phyloP scores from a whole-genome alignment of 2,888 invertebrate species.

The Pyrocoelia pectoralis region DNA sequence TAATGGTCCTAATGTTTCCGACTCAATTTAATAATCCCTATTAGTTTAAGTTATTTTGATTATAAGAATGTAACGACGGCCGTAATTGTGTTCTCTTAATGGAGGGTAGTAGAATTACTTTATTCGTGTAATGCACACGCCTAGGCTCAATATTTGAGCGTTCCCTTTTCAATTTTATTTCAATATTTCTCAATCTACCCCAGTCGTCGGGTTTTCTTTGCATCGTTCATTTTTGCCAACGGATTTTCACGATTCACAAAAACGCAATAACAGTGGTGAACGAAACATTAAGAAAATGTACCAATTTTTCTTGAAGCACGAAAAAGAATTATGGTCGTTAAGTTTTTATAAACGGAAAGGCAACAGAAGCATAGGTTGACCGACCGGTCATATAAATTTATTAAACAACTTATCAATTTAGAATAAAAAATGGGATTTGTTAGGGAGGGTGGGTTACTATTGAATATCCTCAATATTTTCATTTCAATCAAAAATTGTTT shows the following conservation, averaged over 20 bases:
- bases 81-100: background rate
- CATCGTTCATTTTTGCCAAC: constrained; percentile 28
- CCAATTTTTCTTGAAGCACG: constrained; percentile 27
- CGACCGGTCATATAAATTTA: too few species aligned
- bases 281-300: constrained; percentile 33
- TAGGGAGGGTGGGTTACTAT: too few species aligned
- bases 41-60: too few species aligned
- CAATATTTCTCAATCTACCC: constrained; percentile 33
- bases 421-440: too few species aligned
- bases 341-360: background rate
- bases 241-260: constrained; percentile 32
- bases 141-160: constrained; percentile 29
- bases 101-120: background rate
- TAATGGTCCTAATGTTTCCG: too few species aligned
- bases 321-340: constrained; percentile 23
- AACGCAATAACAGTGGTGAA: constrained; percentile 31
- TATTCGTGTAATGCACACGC: constrained; percentile 29
- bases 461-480: too few species aligned
- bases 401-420: too few species aligned
- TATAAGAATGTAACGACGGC: too few species aligned
- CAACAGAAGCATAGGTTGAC: background rate
- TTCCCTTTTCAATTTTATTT: constrained; percentile 34
- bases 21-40: too few species aligned
- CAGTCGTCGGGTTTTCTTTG: constrained; percentile 27
- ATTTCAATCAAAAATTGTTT: too few species aligned